These are phyloP conservation scores for Saccopteryx bilineata DNA, from an alignment of 2,113 vertebrate genomes.

Conservation along the genomic window DNA sequence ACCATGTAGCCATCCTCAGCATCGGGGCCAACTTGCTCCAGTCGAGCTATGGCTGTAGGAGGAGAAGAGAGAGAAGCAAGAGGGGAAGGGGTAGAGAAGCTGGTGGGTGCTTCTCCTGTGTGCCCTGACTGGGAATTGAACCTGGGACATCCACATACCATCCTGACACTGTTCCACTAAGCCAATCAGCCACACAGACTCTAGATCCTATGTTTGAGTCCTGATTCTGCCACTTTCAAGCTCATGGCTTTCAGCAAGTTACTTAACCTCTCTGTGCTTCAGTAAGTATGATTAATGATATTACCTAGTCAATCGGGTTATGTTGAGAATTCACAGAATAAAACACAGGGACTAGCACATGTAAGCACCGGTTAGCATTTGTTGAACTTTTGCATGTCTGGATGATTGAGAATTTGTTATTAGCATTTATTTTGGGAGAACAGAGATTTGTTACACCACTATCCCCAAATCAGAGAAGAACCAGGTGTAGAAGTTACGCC, in stretches of 20 bases:
- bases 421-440: background rate
- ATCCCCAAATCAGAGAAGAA: background rate
- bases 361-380: background rate
- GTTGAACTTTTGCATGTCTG: background rate
- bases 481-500: background rate
- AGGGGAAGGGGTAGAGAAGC: too few species aligned
- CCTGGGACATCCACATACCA: too few species aligned
- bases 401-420: background rate
- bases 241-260: background rate
- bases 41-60: too few species aligned
- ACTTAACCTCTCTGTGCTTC: background rate
- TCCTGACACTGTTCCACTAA: too few species aligned
- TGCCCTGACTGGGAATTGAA: too few species aligned
- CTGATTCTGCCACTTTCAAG: background rate
- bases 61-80: too few species aligned
- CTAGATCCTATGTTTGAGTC: background rate
- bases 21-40: too few species aligned
- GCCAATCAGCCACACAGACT: background rate
- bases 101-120: too few species aligned
- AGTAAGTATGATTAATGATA: background rate
- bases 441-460: background rate
- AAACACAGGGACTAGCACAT: background rate
- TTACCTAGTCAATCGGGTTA: background rate
- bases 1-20: too few species aligned
- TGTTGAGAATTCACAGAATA: background rate